Percentiles rank a stretch among this genome's conserved stretches.
These are phyloP conservation scores for Troglohyphantes excavatus DNA, from an alignment of 2,888 invertebrate genomes.

Conservation along the genomic window DNA sequence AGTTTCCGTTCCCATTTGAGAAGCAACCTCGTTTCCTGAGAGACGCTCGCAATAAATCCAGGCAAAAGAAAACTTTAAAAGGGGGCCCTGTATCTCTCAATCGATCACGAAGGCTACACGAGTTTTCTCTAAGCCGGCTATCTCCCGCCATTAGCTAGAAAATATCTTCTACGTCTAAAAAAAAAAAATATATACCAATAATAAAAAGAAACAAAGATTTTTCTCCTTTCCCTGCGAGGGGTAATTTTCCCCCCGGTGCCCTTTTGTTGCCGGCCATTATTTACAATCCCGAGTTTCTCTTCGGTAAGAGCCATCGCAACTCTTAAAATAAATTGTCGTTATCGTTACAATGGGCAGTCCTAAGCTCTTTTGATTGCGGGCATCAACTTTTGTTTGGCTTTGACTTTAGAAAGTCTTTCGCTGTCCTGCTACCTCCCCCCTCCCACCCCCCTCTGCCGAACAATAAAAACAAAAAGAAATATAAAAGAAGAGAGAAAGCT, in stretches of 20 bases:
- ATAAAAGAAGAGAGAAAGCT: conserved; percentile 51
- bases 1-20: too few relatives aligned
- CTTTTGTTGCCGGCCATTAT: conserved; percentile 68
- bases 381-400: conserved; percentile 78
- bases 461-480: conserved; percentile 67
- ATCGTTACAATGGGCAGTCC: conserved; percentile 75
- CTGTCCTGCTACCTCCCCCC: conserved; percentile 50
- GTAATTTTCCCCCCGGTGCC: conserved; percentile 73
- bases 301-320: conserved; percentile 68
- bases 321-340: conserved; percentile 78
- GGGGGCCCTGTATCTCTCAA: conserved; percentile 15
- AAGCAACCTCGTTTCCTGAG: too few relatives aligned
- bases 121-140: conserved; percentile 54
- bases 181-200: conserved; percentile 15
- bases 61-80: conserved; percentile 16
- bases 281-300: conserved; percentile 25
- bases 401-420: conserved; percentile 78
- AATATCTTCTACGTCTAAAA: conserved; percentile 67
- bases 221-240: conserved; percentile 58
- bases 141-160: conserved; percentile 70
- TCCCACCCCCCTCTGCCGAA: conserved; percentile 35
- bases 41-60: background rate
- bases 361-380: conserved; percentile 78
- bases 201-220: conserved; percentile 49
- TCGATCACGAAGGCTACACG: conserved; percentile 53